Conservation (phyloP, 2,797 vertebrate species). For the Hyperoplus lanceolatus region DNA sequence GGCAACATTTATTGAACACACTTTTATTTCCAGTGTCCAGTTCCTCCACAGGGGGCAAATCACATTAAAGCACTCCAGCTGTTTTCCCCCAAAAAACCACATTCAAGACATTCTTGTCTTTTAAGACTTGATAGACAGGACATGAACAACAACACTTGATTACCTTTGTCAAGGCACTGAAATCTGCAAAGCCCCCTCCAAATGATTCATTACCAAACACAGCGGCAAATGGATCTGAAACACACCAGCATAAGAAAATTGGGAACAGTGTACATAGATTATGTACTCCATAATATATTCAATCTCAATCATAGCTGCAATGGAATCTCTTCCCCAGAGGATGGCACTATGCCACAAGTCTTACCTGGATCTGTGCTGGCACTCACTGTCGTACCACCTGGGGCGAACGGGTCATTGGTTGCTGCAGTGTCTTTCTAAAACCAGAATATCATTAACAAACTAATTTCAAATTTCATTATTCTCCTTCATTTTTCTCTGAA, state of each 20-base stretch:
- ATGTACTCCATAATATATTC: not conserved
- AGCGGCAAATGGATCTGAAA: slow-evolving; percentile 94
- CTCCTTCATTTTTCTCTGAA: too few species aligned
- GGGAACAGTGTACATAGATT: too few species aligned
- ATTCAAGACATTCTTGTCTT: not conserved
- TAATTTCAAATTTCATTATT: too few species aligned
- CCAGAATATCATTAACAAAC: not conserved
- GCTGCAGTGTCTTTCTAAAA: slow-evolving; percentile 86
- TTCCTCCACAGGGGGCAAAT: not conserved
- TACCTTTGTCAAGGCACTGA: slow-evolving; percentile 94
- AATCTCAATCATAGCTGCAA: slow-evolving; percentile 22
- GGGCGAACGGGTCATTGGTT: slow-evolving; percentile 96
- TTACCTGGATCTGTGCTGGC: slow-evolving; percentile 91
- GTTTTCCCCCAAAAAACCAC: slow-evolving; percentile 37
- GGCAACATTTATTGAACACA: not conserved
- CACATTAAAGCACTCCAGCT: not conserved
- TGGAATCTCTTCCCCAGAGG: slow-evolving; percentile 36
- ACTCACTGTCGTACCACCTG: slow-evolving; percentile 92
- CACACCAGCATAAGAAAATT: slow-evolving; percentile 40
- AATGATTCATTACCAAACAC: slow-evolving; percentile 95
- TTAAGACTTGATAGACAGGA: not conserved
- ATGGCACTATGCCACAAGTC: slow-evolving; percentile 37
- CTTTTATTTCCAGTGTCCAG: not conserved
- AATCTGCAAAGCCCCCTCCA: slow-evolving; percentile 95
- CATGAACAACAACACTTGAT: slow-evolving; percentile 8